Base-by-base conservation (phyloP, 2,113 vertebrate species). In the chimpanzee (Pan troglodytes) region DNA sequence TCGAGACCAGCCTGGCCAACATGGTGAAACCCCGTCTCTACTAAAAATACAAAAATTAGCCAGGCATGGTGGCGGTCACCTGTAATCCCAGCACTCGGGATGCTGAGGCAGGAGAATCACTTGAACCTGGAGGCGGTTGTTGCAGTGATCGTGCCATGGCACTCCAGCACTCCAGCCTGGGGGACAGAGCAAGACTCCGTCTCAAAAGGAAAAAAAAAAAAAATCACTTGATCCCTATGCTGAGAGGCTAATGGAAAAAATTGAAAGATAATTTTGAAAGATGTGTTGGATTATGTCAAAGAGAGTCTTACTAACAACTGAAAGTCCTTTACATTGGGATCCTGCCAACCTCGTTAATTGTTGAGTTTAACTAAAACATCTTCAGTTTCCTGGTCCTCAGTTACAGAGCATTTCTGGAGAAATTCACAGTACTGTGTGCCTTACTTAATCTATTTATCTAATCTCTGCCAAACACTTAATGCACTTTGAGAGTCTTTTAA, bases 321-420 rank as follows among this genome's bases (percentile, higher is more conserved):
- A 73, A 70, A 88, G 23, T 61, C 50, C 20, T 82, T 40, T 55
- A 38, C 57, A 40, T 12, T 10, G 40, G 82, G 38, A 79, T 75
- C 11, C 80, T 75, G 30, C 45, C 61, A 79, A 80, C 4, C 1
- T 27, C 72, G 16, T 83, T 92, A 78, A 90, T 90, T 86, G 64
- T 67, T 30, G 43, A 79, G 27, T 90, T 94, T 85, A 35, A 80
- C 11, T 50, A 80, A 85, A 87, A 76, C 2, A 70, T 93, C 87
- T 73, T 67, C 55, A 55, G n/a, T 61, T 32, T 45, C 38, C 64
- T 57, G 2, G 55, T 91, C 55, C 61, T 94, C 27, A 86, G 50
- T 32, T 82, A 40, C 38, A 76, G 40, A 90, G 7, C 35, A 30
- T 82, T 95, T 96, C 67, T 94, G 45, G 88, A 94, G 93, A 48